Base-by-base conservation (phyloP, 2,797 vertebrate species). In the Alosa sapidissima region DNA sequence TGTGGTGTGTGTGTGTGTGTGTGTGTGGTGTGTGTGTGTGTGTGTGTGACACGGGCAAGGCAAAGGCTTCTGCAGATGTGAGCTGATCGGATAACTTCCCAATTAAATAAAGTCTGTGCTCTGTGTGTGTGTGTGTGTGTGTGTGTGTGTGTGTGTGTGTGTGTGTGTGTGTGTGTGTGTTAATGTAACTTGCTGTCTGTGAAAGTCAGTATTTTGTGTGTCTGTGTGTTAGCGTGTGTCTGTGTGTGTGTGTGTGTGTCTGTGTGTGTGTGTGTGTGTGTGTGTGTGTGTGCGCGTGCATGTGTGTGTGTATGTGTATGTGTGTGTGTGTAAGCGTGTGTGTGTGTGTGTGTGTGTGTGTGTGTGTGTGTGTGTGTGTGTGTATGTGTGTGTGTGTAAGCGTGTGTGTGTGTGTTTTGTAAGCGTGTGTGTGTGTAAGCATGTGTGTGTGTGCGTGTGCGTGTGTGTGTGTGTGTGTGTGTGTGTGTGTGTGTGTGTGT, bases 11-110 rank as follows among this genome's bases (percentile, higher is more conserved):
- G 28, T 28, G 28, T 28, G 28, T 28, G 0, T 28, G 28, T 28
- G 28, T 28, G 28, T 28, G 28, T n/a, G n/a, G n/a, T n/a, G n/a
- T n/a, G 28, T 28, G 28, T 28, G 28, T 28, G 28, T 28, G 0
- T 28, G 28, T 28, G 28, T 28, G 28, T 28, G 28, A 28, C 28
- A 28, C 48, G 45, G 33, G 55, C 41, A 81, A 88, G 89, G 91
- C 90, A 94, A 95, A 92, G 89, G 91, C 91, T 95, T 93, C 89
- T 94, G 89, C 94, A 94, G 94, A 95, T 94, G 94, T 94, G 92
- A 91, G 87, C 87, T 92, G 92, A 94, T 95, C 92, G 3, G 87
- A 83, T 95, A 91, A 94, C 92, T 88, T 91, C 84, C 87, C 89
- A 90, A 91, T 92, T 93, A 91, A 91, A 93, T 85, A 86, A 92